phyloP scores from a whole-genome alignment of 2,113 vertebrate genomes.

The Amblyornis subalaris region DNA sequence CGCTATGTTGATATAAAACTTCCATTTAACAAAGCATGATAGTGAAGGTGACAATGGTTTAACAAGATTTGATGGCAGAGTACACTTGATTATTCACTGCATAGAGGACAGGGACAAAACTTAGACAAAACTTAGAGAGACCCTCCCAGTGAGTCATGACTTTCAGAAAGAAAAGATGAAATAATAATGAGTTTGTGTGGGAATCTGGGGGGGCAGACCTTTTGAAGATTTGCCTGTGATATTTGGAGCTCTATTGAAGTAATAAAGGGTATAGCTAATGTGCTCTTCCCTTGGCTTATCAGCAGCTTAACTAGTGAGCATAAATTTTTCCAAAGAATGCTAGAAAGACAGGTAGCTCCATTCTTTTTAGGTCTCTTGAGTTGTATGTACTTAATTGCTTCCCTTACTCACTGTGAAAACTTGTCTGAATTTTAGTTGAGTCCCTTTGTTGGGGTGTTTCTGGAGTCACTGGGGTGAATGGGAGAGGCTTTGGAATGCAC shows the following conservation, averaged over 20 bases:
- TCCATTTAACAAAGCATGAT: neutral
- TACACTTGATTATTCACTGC: neutral
- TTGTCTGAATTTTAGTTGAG: neutral
- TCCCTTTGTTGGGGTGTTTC: neutral
- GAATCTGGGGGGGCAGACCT: neutral
- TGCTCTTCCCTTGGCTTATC: neutral
- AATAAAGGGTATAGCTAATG: neutral
- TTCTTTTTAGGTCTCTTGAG: neutral
- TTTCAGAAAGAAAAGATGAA: neutral
- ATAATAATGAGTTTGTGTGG: neutral
- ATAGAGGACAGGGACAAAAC: neutral
- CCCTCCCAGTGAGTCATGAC: neutral
- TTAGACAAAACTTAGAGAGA: neutral
- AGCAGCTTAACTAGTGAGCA: neutral
- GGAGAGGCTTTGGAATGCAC: neutral
- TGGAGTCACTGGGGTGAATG: neutral
- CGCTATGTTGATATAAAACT: neutral
- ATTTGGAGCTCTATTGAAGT: neutral
- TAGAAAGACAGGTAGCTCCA: neutral
- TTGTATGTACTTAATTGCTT: neutral
- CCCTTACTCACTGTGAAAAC: neutral
- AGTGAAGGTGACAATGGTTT: neutral
- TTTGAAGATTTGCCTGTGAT: neutral
- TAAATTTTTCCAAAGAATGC: neutral
- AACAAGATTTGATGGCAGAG: neutral